These are phyloP conservation scores for Isichthys henryi DNA, from an alignment of 2,113 vertebrate genomes.

Conservation along the genomic window DNA sequence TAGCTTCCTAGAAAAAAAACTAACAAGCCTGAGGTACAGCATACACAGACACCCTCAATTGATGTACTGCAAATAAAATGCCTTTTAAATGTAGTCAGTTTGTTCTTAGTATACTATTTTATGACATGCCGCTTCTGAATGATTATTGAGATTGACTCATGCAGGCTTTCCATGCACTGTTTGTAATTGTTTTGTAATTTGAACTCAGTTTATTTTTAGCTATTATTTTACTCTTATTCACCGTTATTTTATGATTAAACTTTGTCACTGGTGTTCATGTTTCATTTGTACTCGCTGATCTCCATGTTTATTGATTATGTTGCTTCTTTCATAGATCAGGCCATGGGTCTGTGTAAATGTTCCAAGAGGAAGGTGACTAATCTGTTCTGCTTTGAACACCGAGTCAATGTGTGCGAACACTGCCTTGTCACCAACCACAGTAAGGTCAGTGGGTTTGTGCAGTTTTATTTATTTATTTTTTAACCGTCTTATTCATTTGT, in stretches of 20 bases:
- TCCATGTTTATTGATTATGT: slow-evolving; percentile 1
- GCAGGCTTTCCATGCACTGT: background rate
- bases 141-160: background rate
- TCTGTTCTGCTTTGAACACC: slow-evolving; percentile 87
- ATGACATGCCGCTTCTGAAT: background rate
- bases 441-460: slow-evolving; percentile 63
- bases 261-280: background rate
- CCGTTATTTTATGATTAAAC: background rate
- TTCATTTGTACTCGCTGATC: background rate
- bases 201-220: background rate
- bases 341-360: slow-evolving; percentile 90
- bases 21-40: background rate
- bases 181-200: background rate
- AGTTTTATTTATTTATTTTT: too few relatives aligned
- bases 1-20: background rate
- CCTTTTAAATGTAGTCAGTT: background rate
- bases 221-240: background rate
- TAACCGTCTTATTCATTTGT: background rate
- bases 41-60: background rate
- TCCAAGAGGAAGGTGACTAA: slow-evolving; percentile 89
- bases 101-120: background rate
- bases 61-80: background rate
- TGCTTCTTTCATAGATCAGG: slow-evolving; percentile 27
- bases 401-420: slow-evolving; percentile 87
- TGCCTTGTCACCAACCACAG: slow-evolving; percentile 84